Percentiles rank a stretch among this genome's conserved stretches.
Evolutionary conservation across 2,797 vertebrate genomes (phyloP).

Genomic region (Eulemur albifrons): DNA sequence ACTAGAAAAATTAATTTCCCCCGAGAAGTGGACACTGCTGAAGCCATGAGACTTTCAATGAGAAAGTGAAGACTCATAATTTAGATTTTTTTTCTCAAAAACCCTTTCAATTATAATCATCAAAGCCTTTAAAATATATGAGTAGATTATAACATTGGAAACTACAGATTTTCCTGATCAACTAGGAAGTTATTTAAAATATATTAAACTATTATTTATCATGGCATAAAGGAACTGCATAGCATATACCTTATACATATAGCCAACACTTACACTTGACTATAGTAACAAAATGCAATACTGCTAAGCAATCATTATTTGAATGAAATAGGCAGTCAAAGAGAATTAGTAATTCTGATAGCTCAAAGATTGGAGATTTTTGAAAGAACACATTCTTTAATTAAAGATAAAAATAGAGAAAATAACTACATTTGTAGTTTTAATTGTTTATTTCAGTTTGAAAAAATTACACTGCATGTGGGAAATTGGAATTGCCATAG

Average conservation of each 20-base stretch:
- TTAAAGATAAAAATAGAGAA: not conserved
- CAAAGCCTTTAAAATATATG: not conserved
- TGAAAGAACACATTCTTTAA: not conserved
- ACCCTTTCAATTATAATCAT: not conserved
- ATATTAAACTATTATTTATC: not conserved
- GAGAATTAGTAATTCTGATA: not conserved
- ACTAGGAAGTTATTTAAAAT: not conserved
- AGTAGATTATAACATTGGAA: not conserved
- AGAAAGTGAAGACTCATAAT: not conserved
- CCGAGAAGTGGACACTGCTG: not conserved
- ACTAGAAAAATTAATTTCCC: not conserved
- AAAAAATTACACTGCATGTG: not conserved
- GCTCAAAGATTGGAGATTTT: not conserved
- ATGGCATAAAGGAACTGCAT: not conserved
- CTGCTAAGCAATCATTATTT: not conserved
- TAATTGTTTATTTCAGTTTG: not conserved
- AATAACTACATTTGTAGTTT: not conserved
- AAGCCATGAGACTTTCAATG: conserved; percentile 19
- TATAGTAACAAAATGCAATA: not conserved
- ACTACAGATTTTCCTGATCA: not conserved
- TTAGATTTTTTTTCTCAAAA: not conserved
- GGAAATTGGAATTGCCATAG: not conserved
- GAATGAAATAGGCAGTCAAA: not conserved
- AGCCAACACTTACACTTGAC: not conserved
- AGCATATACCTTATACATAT: not conserved